These are phyloP conservation scores for Agapornis roseicollis DNA, from an alignment of 2,113 vertebrate species.

Conservation along the genomic window DNA sequence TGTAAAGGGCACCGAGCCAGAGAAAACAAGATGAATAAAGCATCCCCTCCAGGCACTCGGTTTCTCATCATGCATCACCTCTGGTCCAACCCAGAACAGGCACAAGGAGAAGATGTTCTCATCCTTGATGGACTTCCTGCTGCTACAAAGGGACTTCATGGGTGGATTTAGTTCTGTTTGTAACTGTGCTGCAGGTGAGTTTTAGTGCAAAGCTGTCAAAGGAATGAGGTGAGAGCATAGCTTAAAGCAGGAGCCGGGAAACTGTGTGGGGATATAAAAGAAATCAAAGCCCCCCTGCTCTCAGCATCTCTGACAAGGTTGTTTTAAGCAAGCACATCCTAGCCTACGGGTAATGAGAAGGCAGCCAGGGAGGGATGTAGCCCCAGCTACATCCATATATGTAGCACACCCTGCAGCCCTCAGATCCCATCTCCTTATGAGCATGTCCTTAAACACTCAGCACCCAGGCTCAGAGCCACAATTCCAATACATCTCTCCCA, in stretches of 20 bases:
- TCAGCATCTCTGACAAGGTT: not conserved
- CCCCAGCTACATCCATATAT: too few species aligned
- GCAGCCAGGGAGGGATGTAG: not conserved
- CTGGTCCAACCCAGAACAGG: fast-evolving
- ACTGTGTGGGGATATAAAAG: not conserved
- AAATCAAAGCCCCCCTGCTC: not conserved
- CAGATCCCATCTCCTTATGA: not conserved
- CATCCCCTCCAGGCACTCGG: not conserved
- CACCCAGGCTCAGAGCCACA: fast-evolving
- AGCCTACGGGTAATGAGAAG: not conserved
- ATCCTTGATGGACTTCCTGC: not conserved
- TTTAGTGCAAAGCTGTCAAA: not conserved
- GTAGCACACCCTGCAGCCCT: not conserved
- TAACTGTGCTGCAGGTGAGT: not conserved
- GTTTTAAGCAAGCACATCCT: conserved; percentile 1
- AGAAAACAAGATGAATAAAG: not conserved
- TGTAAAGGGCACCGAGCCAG: not conserved
- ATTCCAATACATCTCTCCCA: not conserved
- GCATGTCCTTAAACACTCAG: not conserved
- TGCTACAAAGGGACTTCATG: not conserved
- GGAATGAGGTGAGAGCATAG: not conserved
- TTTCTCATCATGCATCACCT: not conserved
- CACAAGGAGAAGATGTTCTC: not conserved
- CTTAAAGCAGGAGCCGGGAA: not conserved
- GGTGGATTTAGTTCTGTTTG: not conserved